Percentiles rank a stretch among this genome's conserved stretches.
phyloP scores from a whole-genome alignment of 2,888 invertebrate genomes.

The Matsumyia berberina region DNA sequence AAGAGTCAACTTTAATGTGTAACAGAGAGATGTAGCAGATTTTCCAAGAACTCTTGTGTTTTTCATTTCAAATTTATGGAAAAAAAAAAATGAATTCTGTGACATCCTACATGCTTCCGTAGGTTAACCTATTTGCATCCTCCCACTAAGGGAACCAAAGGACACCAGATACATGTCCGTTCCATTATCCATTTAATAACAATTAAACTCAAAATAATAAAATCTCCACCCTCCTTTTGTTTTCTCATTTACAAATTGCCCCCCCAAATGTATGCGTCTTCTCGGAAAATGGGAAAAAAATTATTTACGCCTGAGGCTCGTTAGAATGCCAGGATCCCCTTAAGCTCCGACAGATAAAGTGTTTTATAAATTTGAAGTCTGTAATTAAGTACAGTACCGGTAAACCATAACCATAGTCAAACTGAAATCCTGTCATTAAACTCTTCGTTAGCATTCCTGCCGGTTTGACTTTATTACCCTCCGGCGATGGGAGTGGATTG shows the following conservation, averaged over 20 bases:
- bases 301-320: not conserved
- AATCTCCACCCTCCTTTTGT: not conserved
- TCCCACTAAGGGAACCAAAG: too few relatives aligned
- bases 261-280: constrained; percentile 7
- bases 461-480: constrained; percentile 10
- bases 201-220: not conserved
- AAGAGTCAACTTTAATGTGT: too few relatives aligned
- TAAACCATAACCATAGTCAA: constrained; percentile 29
- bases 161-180: too few relatives aligned
- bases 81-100: too few relatives aligned
- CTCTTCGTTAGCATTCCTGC: not conserved
- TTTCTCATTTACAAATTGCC: not conserved
- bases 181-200: too few relatives aligned
- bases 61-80: too few relatives aligned
- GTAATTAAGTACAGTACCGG: constrained; percentile 20
- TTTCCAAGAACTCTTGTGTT: too few relatives aligned
- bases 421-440: not conserved
- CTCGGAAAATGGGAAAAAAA: too few relatives aligned
- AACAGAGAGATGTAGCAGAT: too few relatives aligned
- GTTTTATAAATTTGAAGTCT: constrained; percentile 6
- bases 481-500: not conserved
- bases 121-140: too few relatives aligned
- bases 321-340: not conserved
- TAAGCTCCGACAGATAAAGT: not conserved
- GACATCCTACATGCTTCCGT: too few relatives aligned